Base-by-base conservation (phyloP, 2,797 vertebrate genomes). In the Micromesistius poutassou region DNA sequence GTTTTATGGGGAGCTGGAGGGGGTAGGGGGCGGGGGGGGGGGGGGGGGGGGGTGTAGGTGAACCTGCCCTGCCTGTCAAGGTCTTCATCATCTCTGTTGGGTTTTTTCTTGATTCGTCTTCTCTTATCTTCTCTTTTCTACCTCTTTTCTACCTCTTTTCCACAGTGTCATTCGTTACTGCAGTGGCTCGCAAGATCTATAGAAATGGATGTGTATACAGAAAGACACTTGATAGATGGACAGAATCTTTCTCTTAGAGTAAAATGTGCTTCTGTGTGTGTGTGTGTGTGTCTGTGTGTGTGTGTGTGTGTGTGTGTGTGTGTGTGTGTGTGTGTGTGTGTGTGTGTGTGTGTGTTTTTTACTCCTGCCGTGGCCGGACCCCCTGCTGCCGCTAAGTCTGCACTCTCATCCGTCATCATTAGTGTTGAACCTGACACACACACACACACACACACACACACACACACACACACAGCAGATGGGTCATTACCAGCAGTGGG, bases 361-460 rank as follows among this genome's bases (percentile, higher is more conserved):
- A 70, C 66, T 71, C 71, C 22, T 78, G 78, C 70, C 76, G 55
- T 76, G 79, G 77, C 82, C 74, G 78, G 77, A 79, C 84, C 82
- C 70, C 86, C 87, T 79, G 36, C 87, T 78, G 9, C 36, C 2
- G 30, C 36, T 75, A 78, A 80, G 33, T 76, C 77, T 79, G 62
- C 62, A 78, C 81, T 82, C 79, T 75, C 77, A 90, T 88, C 87
- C 73, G 5, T 91, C 89, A 90, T 90, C 89, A 90, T 91, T 91
- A 91, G 87, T 79, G 76, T 46, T 68, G 38, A 46, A 85, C 76
- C 81, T 86, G 82, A 82, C 86, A 86, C 70, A 76, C 12, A 74
- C 62, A 71, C 71, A 77, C 82, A 83, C 76, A 74, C 76, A 81
- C 77, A 78, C 80, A 40, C 31, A 66, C 74, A 73, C 77, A 85